Conservation (phyloP, 2,888 invertebrate genomes). For the Macaria liturata region DNA sequence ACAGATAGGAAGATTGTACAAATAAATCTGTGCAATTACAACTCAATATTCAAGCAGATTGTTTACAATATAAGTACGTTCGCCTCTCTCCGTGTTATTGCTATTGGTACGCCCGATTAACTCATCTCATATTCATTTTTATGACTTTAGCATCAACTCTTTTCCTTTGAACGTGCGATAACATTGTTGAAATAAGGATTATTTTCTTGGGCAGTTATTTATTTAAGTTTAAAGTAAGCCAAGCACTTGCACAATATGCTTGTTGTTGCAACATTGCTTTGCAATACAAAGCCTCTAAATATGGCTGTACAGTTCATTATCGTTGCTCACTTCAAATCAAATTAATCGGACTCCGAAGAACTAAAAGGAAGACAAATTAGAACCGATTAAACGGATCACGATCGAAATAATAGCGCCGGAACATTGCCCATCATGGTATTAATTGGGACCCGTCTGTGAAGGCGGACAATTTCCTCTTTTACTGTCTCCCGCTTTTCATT, state of each 20-base stretch:
- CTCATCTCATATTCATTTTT: slow-evolving; percentile 26
- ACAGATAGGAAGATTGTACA: no score
- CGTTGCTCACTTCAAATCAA: slow-evolving; percentile 1
- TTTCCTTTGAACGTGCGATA: neutral
- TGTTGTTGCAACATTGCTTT: no score
- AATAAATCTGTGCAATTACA: slow-evolving; percentile 1
- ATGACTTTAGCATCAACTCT: slow-evolving; percentile 9
- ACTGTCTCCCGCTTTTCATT: slow-evolving; percentile 12
- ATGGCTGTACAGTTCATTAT: neutral
- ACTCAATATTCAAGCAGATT: slow-evolving; percentile 9
- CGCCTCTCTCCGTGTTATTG: slow-evolving; percentile 15
- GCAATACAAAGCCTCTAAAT: no score
- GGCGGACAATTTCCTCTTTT: slow-evolving; percentile 21
- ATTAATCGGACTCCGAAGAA: neutral
- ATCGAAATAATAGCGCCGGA: slow-evolving; percentile 21
- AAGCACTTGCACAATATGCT: no score
- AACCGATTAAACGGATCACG: slow-evolving; percentile 19
- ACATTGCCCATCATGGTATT: slow-evolving; percentile 21
- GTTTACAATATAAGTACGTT: slow-evolving; percentile 10
- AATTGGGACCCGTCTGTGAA: slow-evolving; percentile 23
- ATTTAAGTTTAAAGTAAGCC: no score
- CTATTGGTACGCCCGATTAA: slow-evolving; percentile 25
- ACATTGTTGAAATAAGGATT: no score
- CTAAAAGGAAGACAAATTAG: slow-evolving; percentile 12
- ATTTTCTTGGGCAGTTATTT: no score